Percentiles rank a stretch among this genome's conserved stretches.
These are phyloP conservation scores for Rhyacophila brunnea DNA, from an alignment of 1,140 invertebrate genomes.

Conservation along the genomic window DNA sequence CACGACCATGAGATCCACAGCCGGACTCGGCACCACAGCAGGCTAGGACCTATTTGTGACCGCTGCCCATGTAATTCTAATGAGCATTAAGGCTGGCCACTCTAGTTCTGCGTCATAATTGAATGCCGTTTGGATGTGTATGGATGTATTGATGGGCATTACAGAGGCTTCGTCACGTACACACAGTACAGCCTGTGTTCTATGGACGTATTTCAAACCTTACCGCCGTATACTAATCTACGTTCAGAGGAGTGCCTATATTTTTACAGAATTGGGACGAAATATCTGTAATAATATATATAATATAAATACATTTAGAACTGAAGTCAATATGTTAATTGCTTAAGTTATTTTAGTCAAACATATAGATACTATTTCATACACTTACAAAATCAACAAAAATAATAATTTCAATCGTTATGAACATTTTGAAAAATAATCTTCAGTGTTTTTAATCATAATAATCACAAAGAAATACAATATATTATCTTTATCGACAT, in stretches of 20 bases:
- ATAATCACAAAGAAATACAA: too few species aligned
- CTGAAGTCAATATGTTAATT: too few species aligned
- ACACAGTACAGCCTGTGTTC: constrained; percentile 24
- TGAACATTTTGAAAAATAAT: too few species aligned
- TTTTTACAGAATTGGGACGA: neutral
- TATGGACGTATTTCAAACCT: neutral
- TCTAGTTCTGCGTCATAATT: constrained; percentile 36
- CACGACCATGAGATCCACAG: too few species aligned
- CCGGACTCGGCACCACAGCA: neutral
- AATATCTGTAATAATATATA: too few species aligned
- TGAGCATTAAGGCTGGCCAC: constrained; percentile 51
- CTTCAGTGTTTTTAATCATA: too few species aligned
- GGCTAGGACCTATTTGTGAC: constrained; percentile 10
- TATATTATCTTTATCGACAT: too few species aligned
- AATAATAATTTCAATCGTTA: too few species aligned
- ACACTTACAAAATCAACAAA: too few species aligned
- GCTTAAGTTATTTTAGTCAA: too few species aligned
- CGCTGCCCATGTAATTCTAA: constrained; percentile 51
- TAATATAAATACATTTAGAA: too few species aligned
- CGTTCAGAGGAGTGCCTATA: neutral
- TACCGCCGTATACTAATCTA: constrained; percentile 10
- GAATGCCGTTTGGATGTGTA: constrained; percentile 30
- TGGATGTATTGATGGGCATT: constrained; percentile 11
- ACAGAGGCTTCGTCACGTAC: constrained; percentile 20
- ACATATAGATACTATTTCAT: too few species aligned